A percentile compares a stretch with the other conserved stretches of the same genome.
phyloP scores from a whole-genome alignment of 2,113 vertebrate species.

The Heterocephalus glaber region DNA sequence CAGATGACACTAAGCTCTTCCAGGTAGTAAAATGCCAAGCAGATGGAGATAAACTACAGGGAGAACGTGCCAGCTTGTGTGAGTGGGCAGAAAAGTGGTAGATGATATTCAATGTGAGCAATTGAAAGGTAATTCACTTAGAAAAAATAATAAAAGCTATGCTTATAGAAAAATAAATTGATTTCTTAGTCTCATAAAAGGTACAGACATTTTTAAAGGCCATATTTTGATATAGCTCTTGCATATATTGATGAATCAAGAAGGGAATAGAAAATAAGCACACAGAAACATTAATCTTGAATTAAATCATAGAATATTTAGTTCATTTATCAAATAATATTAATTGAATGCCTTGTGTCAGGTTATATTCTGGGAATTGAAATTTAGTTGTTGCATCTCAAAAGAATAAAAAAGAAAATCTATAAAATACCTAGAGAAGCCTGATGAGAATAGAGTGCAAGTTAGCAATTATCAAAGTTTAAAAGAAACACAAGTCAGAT shows the following conservation, averaged over 20 bases:
- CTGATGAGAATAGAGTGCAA: slow-evolving; percentile 4
- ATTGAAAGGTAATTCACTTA: slow-evolving; percentile 78
- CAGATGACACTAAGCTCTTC: slow-evolving; percentile 80
- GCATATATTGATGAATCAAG: slow-evolving; percentile 22
- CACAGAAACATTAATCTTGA: slow-evolving; percentile 33
- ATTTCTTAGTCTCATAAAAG: slow-evolving; percentile 53
- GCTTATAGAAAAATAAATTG: slow-evolving; percentile 56
- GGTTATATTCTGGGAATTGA: background rate
- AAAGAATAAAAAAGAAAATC: slow-evolving; percentile 6
- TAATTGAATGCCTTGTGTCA: slow-evolving; percentile 12
- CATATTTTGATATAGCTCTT: slow-evolving; percentile 19
- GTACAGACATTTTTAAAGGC: slow-evolving; percentile 17
- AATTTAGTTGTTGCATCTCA: background rate
- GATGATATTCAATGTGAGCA: slow-evolving; percentile 75
- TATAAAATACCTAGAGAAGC: slow-evolving; percentile 51
- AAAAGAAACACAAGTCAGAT: background rate
- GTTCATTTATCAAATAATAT: slow-evolving; percentile 42
- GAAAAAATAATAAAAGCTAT: slow-evolving; percentile 68
- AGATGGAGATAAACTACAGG: slow-evolving; percentile 83
- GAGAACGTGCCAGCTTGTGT: slow-evolving; percentile 75
- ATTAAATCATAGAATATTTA: slow-evolving; percentile 36
- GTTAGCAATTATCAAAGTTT: slow-evolving; percentile 36
- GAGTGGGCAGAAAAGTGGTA: slow-evolving; percentile 79
- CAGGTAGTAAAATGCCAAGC: slow-evolving; percentile 83
- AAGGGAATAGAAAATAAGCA: slow-evolving; percentile 43